These are phyloP conservation scores for Uloborus diversus DNA, from an alignment of 1,140 invertebrate species.

Conservation along the genomic window DNA sequence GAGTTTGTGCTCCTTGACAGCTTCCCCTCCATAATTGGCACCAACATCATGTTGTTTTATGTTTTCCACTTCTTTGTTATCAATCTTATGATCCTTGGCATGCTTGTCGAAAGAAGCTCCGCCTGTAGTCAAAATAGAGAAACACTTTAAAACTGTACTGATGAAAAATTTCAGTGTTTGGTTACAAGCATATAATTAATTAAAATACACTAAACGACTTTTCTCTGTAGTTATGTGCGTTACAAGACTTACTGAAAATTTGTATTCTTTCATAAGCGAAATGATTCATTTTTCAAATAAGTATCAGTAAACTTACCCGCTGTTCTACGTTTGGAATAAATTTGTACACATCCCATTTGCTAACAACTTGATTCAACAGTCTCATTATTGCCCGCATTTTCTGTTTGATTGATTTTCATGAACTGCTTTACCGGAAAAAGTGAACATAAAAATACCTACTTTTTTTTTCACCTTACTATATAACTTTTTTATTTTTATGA, in stretches of 20 bases:
- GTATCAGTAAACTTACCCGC: neutral
- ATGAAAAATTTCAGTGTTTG: neutral
- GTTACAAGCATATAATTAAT: neutral
- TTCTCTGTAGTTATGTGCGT: too few relatives aligned
- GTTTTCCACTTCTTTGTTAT: slow-evolving; percentile 28
- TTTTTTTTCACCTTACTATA: too few relatives aligned
- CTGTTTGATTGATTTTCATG: too few relatives aligned
- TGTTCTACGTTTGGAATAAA: too few relatives aligned
- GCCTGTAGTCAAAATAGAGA: neutral
- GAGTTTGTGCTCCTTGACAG: slow-evolving; percentile 32
- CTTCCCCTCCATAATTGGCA: slow-evolving; percentile 29
- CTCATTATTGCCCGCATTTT: too few relatives aligned
- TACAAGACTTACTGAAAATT: neutral
- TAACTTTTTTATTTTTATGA: too few relatives aligned
- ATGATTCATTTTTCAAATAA: neutral
- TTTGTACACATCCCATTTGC: too few relatives aligned
- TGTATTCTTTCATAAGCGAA: neutral
- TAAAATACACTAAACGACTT: neutral
- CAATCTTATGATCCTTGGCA: neutral
- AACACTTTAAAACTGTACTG: neutral
- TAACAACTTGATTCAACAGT: too few relatives aligned
- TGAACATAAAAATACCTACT: too few relatives aligned
- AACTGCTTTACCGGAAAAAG: too few relatives aligned
- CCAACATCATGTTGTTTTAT: slow-evolving; percentile 10
- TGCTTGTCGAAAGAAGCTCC: slow-evolving; percentile 41